These are phyloP conservation scores for Gobionotothen gibberifrons DNA, from an alignment of 2,797 vertebrate genomes.

Conservation along the genomic window DNA sequence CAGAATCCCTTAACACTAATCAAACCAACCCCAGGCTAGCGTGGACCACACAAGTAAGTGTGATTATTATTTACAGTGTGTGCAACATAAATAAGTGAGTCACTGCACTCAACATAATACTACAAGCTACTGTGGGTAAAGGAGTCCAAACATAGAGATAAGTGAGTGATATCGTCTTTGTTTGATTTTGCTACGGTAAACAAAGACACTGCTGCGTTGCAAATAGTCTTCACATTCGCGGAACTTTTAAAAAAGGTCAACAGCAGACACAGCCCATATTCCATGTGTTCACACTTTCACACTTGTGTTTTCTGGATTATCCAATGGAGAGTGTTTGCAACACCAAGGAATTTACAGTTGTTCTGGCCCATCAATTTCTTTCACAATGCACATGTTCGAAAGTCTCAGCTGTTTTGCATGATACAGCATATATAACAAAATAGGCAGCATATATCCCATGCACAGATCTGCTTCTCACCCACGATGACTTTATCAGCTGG, in stretches of 20 bases:
- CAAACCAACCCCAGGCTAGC: not conserved
- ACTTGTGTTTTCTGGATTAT: not conserved
- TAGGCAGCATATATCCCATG: conserved; percentile 1
- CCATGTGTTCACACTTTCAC: not conserved
- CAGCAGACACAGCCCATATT: not conserved
- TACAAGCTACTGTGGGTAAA: not conserved
- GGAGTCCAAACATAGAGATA: not conserved
- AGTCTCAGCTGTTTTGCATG: conserved; percentile 24
- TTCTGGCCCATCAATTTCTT: conserved; percentile 34
- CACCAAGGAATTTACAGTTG: conserved; percentile 41
- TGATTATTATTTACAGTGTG: not conserved
- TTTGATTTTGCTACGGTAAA: not conserved
- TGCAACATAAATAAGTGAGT: not conserved
- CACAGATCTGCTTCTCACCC: conserved; percentile 1
- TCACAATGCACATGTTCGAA: conserved; percentile 4
- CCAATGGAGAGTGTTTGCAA: not conserved
- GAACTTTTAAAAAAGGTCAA: not conserved
- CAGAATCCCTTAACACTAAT: not conserved
- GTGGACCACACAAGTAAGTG: not conserved
- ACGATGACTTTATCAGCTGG: conserved; percentile 68
- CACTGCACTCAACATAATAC: not conserved
- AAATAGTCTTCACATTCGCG: not conserved
- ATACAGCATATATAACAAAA: not conserved
- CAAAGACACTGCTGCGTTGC: not conserved
- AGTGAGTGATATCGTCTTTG: not conserved